A percentile compares a stretch with the other conserved stretches of the same genome.
These are phyloP conservation scores for Drosophila leontia DNA, from an alignment of 1,140 invertebrate species.

Conservation along the genomic window DNA sequence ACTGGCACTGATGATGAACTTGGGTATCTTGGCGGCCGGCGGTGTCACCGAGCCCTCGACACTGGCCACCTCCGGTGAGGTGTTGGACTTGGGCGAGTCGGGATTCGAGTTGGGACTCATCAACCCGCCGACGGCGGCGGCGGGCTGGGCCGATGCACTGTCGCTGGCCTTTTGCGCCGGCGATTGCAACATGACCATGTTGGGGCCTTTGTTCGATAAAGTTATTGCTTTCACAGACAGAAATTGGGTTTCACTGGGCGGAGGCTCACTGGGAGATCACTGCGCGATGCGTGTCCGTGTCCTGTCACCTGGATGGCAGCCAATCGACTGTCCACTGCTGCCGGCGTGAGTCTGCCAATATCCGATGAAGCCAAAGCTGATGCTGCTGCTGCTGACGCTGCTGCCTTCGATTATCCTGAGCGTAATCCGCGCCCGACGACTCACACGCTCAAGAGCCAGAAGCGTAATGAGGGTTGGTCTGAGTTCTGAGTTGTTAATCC, in stretches of 20 bases:
- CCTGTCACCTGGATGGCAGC: slow-evolving; percentile 80
- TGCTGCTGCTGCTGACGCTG: slow-evolving; percentile 22
- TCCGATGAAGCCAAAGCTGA: slow-evolving; percentile 17
- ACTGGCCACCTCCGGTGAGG: slow-evolving; percentile 66
- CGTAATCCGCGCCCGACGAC: slow-evolving; percentile 74
- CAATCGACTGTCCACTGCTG: slow-evolving; percentile 81
- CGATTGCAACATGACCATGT: slow-evolving; percentile 85
- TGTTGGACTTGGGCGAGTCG: slow-evolving; percentile 81
- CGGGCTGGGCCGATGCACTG: slow-evolving; percentile 45
- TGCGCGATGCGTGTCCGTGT: slow-evolving; percentile 59
- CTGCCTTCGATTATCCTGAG: slow-evolving; percentile 60
- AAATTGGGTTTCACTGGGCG: slow-evolving; percentile 24
- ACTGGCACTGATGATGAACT: slow-evolving; percentile 73
- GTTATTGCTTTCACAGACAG: slow-evolving; percentile 19
- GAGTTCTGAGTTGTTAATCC: slow-evolving; percentile 40
- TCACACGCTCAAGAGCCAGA: slow-evolving; percentile 62
- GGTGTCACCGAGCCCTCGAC: slow-evolving; percentile 27
- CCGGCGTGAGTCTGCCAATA: slow-evolving; percentile 64
- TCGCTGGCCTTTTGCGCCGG: slow-evolving; percentile 75
- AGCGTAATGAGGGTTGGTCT: slow-evolving; percentile 69
- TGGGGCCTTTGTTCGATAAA: slow-evolving; percentile 16
- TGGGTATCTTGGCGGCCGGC: slow-evolving; percentile 69
- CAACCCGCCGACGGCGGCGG: slow-evolving; percentile 63
- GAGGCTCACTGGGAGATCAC: slow-evolving; percentile 33
- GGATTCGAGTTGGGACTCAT: slow-evolving; percentile 83